Conservation (phyloP, 1,140 invertebrate genomes). For the Zaprionus tsacasi region DNA sequence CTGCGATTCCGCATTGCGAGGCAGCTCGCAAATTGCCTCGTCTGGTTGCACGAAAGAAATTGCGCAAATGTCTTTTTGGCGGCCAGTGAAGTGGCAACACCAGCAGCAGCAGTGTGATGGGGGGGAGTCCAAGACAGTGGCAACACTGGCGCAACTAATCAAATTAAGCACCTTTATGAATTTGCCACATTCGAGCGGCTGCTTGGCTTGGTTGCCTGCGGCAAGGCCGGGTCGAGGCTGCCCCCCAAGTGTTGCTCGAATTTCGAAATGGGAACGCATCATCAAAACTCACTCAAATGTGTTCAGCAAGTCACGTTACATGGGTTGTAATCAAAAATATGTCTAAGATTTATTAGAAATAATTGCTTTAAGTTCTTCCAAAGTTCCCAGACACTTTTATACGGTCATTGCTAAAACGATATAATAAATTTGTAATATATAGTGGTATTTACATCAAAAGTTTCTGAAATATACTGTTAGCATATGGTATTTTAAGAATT, state of each 20-base stretch:
- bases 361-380: too few relatives aligned
- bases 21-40: constrained; percentile 36
- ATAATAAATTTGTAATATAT: too few relatives aligned
- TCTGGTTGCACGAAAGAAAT: constrained; percentile 30
- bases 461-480: too few relatives aligned
- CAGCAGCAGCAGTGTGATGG: not conserved
- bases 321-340: too few relatives aligned
- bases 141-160: constrained; percentile 55
- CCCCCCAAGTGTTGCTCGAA: constrained; percentile 10
- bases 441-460: too few relatives aligned
- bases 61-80: constrained; percentile 37
- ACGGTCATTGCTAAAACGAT: too few relatives aligned
- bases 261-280: not conserved
- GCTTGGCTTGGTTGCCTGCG: constrained; percentile 21
- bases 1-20: constrained; percentile 44
- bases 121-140: not conserved
- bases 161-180: constrained; percentile 61
- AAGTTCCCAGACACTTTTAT: too few relatives aligned
- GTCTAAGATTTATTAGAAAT: too few relatives aligned
- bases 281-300: not conserved
- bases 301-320: not conserved
- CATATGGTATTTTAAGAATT: too few relatives aligned
- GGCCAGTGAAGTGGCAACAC: constrained; percentile 18
- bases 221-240: constrained; percentile 38
- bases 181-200: constrained; percentile 60